These are phyloP conservation scores for Beris morrisii DNA, from an alignment of 2,888 invertebrate species.

Conservation along the genomic window DNA sequence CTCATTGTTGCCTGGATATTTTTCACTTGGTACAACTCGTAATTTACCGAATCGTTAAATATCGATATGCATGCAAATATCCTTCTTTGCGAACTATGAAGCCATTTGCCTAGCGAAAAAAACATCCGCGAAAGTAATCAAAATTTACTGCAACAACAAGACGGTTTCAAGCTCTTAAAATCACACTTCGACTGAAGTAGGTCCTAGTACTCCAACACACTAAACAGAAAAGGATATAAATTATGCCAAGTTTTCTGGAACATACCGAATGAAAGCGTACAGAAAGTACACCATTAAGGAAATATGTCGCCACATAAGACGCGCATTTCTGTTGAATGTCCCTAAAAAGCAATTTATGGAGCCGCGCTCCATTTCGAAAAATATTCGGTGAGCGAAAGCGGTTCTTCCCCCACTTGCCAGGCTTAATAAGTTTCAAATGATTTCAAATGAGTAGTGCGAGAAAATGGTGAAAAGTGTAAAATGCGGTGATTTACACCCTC, in stretches of 20 bases:
- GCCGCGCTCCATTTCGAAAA: slow-evolving; percentile 23
- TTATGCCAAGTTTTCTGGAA: slow-evolving; percentile 38
- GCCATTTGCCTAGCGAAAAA: no score
- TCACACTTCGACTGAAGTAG: no score
- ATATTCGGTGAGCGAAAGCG: neutral
- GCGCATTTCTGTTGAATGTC: slow-evolving; percentile 36
- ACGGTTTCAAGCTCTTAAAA: no score
- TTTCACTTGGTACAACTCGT: no score
- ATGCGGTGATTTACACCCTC: neutral
- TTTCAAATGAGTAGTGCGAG: neutral
- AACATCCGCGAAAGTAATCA: no score
- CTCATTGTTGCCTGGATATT: no score
- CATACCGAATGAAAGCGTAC: slow-evolving; percentile 30
- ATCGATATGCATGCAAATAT: no score
- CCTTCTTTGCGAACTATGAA: no score
- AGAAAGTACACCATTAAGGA: slow-evolving; percentile 37
- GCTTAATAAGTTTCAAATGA: slow-evolving; percentile 4
- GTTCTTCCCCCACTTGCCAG: neutral
- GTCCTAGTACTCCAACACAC: no score
- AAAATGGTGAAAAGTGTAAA: neutral
- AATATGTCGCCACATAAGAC: slow-evolving; percentile 40
- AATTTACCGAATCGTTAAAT: no score
- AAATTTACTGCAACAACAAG: no score
- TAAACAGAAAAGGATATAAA: slow-evolving; percentile 29
- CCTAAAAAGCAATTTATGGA: slow-evolving; percentile 38